A percentile compares a stretch with the other conserved stretches of the same genome.
These are phyloP conservation scores for Palythoa heliodiscus DNA, from an alignment of 92 coral and sea anemone species.

Conservation along the genomic window DNA sequence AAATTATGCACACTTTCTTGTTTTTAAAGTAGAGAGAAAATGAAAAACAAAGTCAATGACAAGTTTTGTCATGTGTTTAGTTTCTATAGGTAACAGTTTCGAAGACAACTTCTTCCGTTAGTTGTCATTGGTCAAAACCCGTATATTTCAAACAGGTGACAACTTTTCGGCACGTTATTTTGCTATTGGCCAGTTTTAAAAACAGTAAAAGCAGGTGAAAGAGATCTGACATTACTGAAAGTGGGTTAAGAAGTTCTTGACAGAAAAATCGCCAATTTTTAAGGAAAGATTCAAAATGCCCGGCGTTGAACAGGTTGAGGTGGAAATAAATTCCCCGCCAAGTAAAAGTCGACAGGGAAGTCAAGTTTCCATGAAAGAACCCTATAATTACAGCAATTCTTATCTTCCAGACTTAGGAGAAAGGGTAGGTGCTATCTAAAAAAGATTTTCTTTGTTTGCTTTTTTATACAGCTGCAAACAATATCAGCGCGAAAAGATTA, in stretches of 20 bases:
- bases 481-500: background rate
- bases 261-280: slow-evolving; percentile 8
- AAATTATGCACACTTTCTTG: background rate
- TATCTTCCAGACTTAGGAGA: slow-evolving; percentile 22
- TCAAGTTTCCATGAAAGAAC: slow-evolving; percentile 23
- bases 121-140: slow-evolving; percentile 19
- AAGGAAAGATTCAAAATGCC: slow-evolving; percentile 26
- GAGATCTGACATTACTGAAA: background rate
- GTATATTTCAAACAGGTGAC: slow-evolving; percentile 24
- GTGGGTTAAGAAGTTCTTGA: slow-evolving; percentile 5
- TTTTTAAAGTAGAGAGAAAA: background rate
- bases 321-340: slow-evolving; percentile 14
- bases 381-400: background rate
- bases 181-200: slow-evolving; percentile 18
- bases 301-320: slow-evolving; percentile 23
- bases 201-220: slow-evolving; percentile 35
- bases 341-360: slow-evolving; percentile 37
- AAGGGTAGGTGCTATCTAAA: slow-evolving; percentile 12
- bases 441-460: background rate
- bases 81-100: slow-evolving; percentile 19
- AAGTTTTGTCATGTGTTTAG: slow-evolving; percentile 18
- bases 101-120: slow-evolving; percentile 1
- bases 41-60: slow-evolving; percentile 1
- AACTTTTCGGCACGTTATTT: background rate
- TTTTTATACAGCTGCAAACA: slow-evolving; percentile 14